Conservation (phyloP, 1,140 invertebrate genomes). For the Periplaneta americana region DNA sequence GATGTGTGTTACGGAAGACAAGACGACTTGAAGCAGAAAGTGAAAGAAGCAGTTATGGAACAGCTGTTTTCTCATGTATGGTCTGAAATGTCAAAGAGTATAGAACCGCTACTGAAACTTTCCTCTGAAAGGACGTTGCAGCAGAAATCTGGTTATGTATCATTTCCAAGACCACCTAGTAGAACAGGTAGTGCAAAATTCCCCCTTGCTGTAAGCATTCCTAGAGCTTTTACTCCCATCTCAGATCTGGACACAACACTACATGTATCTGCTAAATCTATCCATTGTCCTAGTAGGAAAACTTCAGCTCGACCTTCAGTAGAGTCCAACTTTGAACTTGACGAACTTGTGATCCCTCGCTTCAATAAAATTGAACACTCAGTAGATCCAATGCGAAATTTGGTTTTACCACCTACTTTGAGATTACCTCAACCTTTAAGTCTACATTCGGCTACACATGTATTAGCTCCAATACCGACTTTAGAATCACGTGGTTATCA, state of each 20-base stretch:
- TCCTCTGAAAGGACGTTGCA: not conserved
- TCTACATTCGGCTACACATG: not conserved
- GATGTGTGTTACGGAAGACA: not conserved
- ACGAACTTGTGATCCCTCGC: not conserved
- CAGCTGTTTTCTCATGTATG: not conserved
- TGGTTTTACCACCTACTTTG: not conserved
- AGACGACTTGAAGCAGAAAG: not conserved
- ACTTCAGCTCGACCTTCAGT: not conserved
- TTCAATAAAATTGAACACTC: not conserved
- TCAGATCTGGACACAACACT: not conserved
- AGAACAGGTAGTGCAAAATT: not conserved
- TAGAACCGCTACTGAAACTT: not conserved
- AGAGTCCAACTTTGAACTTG: not conserved
- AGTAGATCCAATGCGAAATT: not conserved
- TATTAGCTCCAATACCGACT: not conserved
- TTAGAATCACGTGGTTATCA: not conserved
- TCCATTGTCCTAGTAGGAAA: not conserved
- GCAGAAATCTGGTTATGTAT: not conserved
- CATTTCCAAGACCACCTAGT: not conserved
- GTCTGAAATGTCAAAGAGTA: not conserved
- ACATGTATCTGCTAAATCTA: not conserved
- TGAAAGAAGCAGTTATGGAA: not conserved
- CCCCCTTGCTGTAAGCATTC: not conserved
- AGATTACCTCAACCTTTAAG: not conserved
- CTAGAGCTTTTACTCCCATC: not conserved